phyloP scores from a whole-genome alignment of 2,113 vertebrate genomes.

The Pantherophis guttatus region DNA sequence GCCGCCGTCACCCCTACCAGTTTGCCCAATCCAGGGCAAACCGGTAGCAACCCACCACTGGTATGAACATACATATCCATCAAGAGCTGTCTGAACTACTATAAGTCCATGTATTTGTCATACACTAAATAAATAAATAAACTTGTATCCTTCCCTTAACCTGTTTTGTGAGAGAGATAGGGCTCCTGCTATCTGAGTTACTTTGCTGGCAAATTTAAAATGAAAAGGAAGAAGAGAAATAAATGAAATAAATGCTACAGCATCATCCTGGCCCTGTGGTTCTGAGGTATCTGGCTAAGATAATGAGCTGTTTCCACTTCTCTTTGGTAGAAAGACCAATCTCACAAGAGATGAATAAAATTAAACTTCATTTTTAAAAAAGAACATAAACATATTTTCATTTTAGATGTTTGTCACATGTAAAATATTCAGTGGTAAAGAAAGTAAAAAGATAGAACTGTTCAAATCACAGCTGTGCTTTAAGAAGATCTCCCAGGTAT shows the following conservation, averaged over 20 bases:
- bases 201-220: not conserved
- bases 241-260: not conserved
- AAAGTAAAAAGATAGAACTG: not conserved
- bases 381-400: not conserved
- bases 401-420: not conserved
- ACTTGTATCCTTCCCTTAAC: not conserved
- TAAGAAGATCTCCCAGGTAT: not conserved
- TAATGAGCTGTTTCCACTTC: not conserved
- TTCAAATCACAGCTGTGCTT: not conserved
- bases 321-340: not conserved
- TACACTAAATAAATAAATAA: too few species aligned
- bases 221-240: not conserved
- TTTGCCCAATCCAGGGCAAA: too few species aligned
- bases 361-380: not conserved
- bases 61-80: not conserved
- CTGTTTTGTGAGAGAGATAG: not conserved
- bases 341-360: not conserved
- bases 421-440: not conserved
- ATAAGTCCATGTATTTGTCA: too few species aligned
- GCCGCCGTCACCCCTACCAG: too few species aligned
- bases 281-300: not conserved
- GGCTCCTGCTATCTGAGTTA: not conserved
- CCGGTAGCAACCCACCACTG: too few species aligned
- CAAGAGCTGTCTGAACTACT: too few species aligned
- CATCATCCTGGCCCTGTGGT: not conserved